Evolutionary conservation across 2,113 vertebrate genomes (phyloP), one percentile per base, ranked within the genome.

Genomic region (Ursus arctos): DNA sequence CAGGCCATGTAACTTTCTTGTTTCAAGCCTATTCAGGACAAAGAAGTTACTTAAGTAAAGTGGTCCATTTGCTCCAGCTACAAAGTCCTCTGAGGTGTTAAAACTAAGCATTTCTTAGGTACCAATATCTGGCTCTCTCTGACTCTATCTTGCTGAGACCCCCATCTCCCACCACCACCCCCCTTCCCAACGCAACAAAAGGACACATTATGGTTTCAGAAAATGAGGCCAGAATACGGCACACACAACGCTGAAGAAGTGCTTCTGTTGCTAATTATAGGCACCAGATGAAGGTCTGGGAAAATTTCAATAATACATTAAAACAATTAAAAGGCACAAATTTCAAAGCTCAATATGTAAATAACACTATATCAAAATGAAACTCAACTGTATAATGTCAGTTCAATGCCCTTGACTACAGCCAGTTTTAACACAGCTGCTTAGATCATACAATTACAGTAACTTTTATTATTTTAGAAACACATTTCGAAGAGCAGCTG

Each of bases 241-340:
- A 55, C 0, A 88, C 61, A 97, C 94, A 80, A 74, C 11, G 26
- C 82, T 94, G 40, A 94, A 80, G 82, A 92, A 9, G 43, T 22
- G 79, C 84, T 94, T 87, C 94, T 96, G 93, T 0, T 91, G 74
- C 51, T 94, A 72, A 97, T 95, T 97, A 98, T 0, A 98, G 91
- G 83, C 74, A 97, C 43, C 97, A 98, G 93, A 97, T 76, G 85
- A 98, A 97, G 71, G 63, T 79, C 95, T 97, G 96, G 87, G 36
- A 95, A 86, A 53, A 18, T 91, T 98, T 98, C 97, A 98, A 0
- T 80, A 97, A 96, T 63, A 95, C 98, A 98, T 97, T 97, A 97
- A 98, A 98, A 98, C 94, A 98, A 98, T 97, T 97, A 98, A 97
- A 98, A 98, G 84, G 84, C 92, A 95, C 9, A 24, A 15, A 97